Conservation (phyloP, 2,888 invertebrate genomes). For the Agrenia bidenticulata region DNA sequence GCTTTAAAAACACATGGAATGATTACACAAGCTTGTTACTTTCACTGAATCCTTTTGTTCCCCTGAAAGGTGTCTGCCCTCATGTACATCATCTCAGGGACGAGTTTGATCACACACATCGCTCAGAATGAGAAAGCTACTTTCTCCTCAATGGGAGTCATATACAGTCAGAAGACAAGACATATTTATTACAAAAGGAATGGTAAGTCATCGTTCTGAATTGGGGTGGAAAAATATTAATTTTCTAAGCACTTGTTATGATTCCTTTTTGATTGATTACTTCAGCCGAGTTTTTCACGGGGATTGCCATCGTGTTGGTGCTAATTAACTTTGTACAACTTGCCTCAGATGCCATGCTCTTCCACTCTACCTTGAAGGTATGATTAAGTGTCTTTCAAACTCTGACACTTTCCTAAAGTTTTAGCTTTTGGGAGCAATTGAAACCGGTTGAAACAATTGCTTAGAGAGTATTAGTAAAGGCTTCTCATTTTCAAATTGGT, state of each 20-base stretch:
- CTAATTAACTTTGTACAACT: conserved; percentile 38
- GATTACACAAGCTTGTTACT: no score
- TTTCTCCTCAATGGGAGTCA: background rate
- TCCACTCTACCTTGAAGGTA: conserved; percentile 37
- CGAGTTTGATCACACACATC: conserved; percentile 36
- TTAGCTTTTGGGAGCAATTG: no score
- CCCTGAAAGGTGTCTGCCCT: conserved; percentile 35
- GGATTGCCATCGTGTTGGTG: conserved; percentile 35
- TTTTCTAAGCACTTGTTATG: no score
- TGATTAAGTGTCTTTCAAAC: no score
- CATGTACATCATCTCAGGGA: conserved; percentile 34
- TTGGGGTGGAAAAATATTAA: background rate
- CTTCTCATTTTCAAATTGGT: no score
- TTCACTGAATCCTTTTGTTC: no score
- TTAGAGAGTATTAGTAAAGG: no score
- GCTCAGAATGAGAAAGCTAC: conserved; percentile 32
- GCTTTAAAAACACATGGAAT: no score
- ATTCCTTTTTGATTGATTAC: no score
- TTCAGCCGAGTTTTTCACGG: conserved; percentile 37
- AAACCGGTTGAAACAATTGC: no score
- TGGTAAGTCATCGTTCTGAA: conserved; percentile 10
- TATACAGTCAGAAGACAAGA: background rate
- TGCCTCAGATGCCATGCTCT: conserved; percentile 28
- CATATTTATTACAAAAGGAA: conserved; percentile 18
- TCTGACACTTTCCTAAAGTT: no score